phyloP scores from a whole-genome alignment of 2,797 vertebrate species.

The Sparidentex hasta region DNA sequence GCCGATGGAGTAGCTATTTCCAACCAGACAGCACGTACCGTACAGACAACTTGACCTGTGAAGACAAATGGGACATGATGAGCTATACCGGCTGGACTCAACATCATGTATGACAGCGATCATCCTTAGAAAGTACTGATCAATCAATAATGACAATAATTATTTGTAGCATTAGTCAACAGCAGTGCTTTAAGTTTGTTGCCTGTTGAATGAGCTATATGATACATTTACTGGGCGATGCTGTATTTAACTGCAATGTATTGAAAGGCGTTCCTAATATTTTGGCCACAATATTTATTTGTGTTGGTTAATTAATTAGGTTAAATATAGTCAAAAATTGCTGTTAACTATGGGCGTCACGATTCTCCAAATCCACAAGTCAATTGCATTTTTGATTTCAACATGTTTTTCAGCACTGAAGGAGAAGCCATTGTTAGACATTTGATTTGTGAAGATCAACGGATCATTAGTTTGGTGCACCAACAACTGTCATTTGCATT shows the following conservation, averaged over 20 bases:
- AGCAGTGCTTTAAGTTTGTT: too few species aligned
- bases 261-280: not conserved
- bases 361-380: too few species aligned
- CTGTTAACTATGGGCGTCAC: not conserved
- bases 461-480: too few species aligned
- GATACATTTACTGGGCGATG: not conserved
- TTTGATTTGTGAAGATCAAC: too few species aligned
- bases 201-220: too few species aligned
- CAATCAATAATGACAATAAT: too few species aligned
- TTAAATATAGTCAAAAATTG: not conserved
- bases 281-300: not conserved
- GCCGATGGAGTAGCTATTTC: conserved; percentile 94
- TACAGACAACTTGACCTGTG: conserved; percentile 94
- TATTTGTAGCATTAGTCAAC: too few species aligned
- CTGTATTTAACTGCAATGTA: not conserved
- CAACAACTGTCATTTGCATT: too few species aligned
- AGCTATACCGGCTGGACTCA: not conserved
- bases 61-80: conserved; percentile 23
- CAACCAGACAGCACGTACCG: conserved; percentile 93
- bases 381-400: too few species aligned
- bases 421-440: too few species aligned
- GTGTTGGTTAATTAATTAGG: not conserved
- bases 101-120: not conserved
- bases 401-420: too few species aligned
- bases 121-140: not conserved